phyloP scores from a whole-genome alignment of 2,113 vertebrate genomes.

The Mastomys natalensis region DNA sequence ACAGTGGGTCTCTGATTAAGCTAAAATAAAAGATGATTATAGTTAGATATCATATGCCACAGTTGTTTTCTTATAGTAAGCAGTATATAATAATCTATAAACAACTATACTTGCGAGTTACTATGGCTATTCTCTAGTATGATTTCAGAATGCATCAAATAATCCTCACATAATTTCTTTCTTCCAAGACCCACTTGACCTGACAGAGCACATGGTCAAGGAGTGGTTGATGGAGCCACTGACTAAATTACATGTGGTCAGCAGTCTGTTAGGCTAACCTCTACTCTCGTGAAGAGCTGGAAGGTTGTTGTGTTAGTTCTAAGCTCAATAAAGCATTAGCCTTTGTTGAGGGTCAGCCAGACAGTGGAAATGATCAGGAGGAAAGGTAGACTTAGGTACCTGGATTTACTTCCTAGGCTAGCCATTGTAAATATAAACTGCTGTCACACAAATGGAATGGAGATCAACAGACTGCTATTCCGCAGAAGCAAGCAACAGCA shows the following conservation, averaged over 20 bases:
- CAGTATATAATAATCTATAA: neutral
- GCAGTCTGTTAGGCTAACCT: neutral
- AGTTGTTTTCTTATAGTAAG: neutral
- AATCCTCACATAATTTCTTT: neutral
- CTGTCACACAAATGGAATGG: too few relatives aligned
- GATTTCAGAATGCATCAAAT: neutral
- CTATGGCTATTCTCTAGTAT: neutral
- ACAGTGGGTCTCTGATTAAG: constrained; percentile 98
- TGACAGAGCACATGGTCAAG: neutral
- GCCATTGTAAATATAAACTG: neutral
- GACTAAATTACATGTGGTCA: neutral
- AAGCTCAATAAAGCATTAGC: neutral
- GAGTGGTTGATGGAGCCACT: too few relatives aligned
- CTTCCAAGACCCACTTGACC: neutral
- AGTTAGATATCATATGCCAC: neutral
- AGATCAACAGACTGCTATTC: neutral
- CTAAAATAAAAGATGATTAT: constrained; percentile 82
- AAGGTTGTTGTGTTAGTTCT: neutral
- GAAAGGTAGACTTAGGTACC: neutral
- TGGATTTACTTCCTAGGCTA: neutral
- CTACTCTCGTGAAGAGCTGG: neutral
- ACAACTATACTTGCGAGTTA: neutral
- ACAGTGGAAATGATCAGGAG: too few relatives aligned
- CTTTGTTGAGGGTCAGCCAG: too few relatives aligned
- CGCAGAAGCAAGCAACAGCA: too few relatives aligned